These are phyloP conservation scores for Octomys mimax DNA, from an alignment of 2,797 vertebrate species.

Conservation along the genomic window DNA sequence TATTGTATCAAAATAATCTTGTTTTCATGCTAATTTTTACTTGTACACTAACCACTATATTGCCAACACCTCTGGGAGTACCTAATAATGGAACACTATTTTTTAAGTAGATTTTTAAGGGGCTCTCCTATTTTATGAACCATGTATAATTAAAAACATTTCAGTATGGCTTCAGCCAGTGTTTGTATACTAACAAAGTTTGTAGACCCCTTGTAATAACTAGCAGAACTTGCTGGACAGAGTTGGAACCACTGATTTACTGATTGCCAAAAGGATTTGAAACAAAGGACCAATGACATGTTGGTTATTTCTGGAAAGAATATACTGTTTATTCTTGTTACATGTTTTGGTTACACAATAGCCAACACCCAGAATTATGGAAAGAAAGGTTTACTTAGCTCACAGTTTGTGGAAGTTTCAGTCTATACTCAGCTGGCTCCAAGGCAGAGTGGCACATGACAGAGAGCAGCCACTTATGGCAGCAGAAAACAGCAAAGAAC, in stretches of 20 bases:
- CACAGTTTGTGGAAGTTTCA: no score
- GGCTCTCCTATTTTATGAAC: background rate
- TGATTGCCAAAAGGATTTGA: background rate
- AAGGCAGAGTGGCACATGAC: no score
- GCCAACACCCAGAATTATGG: no score
- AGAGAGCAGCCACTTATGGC: no score
- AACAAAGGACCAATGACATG: background rate
- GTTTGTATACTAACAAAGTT: background rate
- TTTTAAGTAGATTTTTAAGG: background rate
- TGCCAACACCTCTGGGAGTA: background rate
- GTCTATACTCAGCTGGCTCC: no score
- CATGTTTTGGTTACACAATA: no score
- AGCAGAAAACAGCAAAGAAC: no score
- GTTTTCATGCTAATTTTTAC: background rate
- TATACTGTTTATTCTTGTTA: background rate
- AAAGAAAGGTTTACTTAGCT: no score
- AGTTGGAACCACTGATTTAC: background rate
- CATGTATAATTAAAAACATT: background rate
- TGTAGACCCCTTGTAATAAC: background rate
- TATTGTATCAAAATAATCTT: background rate
- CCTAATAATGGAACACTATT: background rate
- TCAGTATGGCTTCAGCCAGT: background rate
- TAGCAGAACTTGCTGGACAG: background rate
- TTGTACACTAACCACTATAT: background rate
- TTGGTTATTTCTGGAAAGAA: background rate